Conservation (phyloP, 2,113 vertebrate species). For the Bothrops jararaca region DNA sequence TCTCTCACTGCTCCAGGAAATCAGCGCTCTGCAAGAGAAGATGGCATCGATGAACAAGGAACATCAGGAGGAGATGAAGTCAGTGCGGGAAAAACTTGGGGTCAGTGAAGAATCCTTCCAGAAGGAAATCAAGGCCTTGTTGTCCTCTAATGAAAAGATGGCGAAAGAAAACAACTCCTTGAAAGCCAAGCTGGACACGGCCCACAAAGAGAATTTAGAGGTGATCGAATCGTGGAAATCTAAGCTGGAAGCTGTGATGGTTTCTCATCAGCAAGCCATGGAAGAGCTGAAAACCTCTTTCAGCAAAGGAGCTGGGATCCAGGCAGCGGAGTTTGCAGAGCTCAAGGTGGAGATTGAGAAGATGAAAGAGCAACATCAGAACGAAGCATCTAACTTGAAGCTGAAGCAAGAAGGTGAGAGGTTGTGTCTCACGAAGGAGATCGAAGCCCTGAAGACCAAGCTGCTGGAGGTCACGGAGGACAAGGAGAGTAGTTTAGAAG, state of each 20-base stretch:
- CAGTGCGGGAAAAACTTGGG: constrained; percentile 76
- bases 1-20: constrained; percentile 84
- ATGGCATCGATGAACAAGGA: constrained; percentile 72
- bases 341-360: constrained; percentile 82
- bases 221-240: constrained; percentile 82
- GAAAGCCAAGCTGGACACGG: constrained; percentile 77
- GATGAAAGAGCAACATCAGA: constrained; percentile 76
- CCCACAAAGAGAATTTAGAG: constrained; percentile 82
- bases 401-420: constrained; percentile 71
- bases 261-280: constrained; percentile 88
- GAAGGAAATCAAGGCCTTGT: constrained; percentile 76
- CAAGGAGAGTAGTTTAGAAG: constrained; percentile 82
- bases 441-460: constrained; percentile 70
- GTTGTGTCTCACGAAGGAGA: constrained; percentile 67
- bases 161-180: constrained; percentile 85
- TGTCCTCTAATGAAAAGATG: constrained; percentile 72
- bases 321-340: constrained; percentile 78
- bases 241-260: constrained; percentile 80
- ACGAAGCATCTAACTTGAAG: constrained; percentile 71
- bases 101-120: constrained; percentile 71
- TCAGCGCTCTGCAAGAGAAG: constrained; percentile 82
- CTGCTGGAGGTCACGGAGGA: constrained; percentile 75
- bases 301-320: constrained; percentile 76
- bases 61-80: constrained; percentile 72
- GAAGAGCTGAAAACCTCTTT: constrained; percentile 86